Percentiles rank a stretch among this genome's conserved stretches.
These are phyloP conservation scores for Ormyrus nitidulus DNA, from an alignment of 2,888 invertebrate genomes.

Conservation along the genomic window DNA sequence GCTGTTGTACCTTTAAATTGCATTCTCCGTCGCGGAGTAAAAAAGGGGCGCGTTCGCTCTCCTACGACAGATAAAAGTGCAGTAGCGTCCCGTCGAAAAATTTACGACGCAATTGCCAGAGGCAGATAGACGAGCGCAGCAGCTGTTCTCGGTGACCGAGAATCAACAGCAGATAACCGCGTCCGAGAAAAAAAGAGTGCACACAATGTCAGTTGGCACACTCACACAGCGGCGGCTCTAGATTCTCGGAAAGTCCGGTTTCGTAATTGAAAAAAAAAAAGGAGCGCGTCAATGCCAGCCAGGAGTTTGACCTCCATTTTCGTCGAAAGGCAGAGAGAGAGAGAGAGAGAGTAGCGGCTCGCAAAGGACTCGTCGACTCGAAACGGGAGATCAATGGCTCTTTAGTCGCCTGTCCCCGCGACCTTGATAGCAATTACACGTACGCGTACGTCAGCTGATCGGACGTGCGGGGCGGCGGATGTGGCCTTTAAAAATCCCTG, in stretches of 20 bases:
- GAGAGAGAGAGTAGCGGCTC: neutral
- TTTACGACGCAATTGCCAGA: slow-evolving; percentile 25
- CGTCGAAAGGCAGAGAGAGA: neutral
- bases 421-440: neutral
- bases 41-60: too few species aligned
- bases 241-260: too few species aligned
- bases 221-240: too few species aligned
- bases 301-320: too few species aligned
- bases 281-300: too few species aligned
- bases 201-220: neutral
- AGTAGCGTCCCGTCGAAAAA: neutral
- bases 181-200: neutral
- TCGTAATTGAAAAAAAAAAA: too few species aligned
- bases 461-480: slow-evolving; percentile 11
- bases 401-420: neutral
- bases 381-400: neutral
- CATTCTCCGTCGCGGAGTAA: too few species aligned
- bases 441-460: slow-evolving; percentile 33
- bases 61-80: too few species aligned
- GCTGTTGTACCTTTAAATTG: too few species aligned
- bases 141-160: neutral
- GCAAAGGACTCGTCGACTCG: neutral
- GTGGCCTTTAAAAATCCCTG: slow-evolving; percentile 39
- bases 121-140: neutral
- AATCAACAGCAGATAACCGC: slow-evolving; percentile 11